phyloP scores from a whole-genome alignment of 2,888 invertebrate genomes.

The Anarsia innoxiella region DNA sequence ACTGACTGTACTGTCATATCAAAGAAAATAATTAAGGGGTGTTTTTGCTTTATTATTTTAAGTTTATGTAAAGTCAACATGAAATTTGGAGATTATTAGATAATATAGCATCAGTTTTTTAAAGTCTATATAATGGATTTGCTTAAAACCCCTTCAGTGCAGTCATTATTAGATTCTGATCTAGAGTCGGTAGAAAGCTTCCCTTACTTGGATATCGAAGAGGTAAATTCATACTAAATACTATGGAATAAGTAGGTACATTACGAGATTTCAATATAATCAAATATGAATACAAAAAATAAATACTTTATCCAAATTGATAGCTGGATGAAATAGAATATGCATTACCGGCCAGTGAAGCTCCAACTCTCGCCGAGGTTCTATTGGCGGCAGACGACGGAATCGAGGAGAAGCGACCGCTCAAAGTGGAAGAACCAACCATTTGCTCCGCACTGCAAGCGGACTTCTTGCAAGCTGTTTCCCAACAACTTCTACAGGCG shows the following conservation, averaged over 20 bases:
- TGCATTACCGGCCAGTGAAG: conserved; percentile 61
- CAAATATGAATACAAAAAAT: background rate
- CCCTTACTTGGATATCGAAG: conserved; percentile 81
- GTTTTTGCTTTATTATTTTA: too few relatives aligned
- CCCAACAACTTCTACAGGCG: conserved; percentile 91
- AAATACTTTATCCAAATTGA: too few relatives aligned
- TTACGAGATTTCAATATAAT: background rate
- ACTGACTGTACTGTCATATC: too few relatives aligned
- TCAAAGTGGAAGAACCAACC: conserved; percentile 40
- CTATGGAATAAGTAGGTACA: background rate
- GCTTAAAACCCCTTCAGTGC: conserved; percentile 63
- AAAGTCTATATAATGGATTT: too few relatives aligned
- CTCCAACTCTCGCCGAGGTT: conserved; percentile 61
- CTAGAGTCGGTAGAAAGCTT: conserved; percentile 81
- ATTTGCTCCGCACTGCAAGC: conserved; percentile 61
- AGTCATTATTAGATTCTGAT: conserved; percentile 78
- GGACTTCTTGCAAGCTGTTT: conserved; percentile 87
- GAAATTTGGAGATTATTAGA: too few relatives aligned
- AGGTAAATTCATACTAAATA: conserved; percentile 56
- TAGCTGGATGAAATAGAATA: conserved; percentile 70
- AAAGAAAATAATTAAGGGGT: too few relatives aligned
- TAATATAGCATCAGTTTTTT: too few relatives aligned
- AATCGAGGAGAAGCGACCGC: conserved; percentile 25
- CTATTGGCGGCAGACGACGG: conserved; percentile 46
- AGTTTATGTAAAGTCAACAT: too few relatives aligned